These are phyloP conservation scores for Cynocephalus volans DNA, from an alignment of 2,113 vertebrate species.

Conservation along the genomic window DNA sequence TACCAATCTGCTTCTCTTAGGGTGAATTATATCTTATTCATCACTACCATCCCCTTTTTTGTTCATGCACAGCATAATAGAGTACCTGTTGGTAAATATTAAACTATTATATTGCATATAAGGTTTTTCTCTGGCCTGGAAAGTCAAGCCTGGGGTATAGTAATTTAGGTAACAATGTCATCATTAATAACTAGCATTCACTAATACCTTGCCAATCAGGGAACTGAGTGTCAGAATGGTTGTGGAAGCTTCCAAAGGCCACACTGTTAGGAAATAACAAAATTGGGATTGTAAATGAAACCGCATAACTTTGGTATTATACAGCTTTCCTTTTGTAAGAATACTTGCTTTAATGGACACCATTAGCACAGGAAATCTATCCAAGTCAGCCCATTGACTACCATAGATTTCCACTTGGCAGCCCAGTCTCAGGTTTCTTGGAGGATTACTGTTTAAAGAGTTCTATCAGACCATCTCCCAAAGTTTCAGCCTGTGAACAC, in stretches of 20 bases:
- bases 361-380: background rate
- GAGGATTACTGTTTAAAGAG: background rate
- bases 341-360: background rate
- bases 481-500: background rate
- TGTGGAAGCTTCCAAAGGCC: background rate
- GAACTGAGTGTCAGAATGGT: background rate
- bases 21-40: background rate
- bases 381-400: background rate
- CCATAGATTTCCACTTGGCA: background rate
- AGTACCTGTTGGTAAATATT: background rate
- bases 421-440: background rate
- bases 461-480: background rate
- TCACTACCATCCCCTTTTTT: background rate
- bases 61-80: background rate
- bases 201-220: background rate
- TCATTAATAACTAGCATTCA: background rate
- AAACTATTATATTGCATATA: background rate
- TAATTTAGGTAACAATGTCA: background rate
- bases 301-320: background rate
- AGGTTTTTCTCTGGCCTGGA: background rate
- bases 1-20: background rate
- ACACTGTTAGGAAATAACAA: background rate
- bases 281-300: background rate
- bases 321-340: background rate
- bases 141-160: background rate